Base-by-base conservation (phyloP, 2,113 vertebrate species). In the Triplophysa siluroides region DNA sequence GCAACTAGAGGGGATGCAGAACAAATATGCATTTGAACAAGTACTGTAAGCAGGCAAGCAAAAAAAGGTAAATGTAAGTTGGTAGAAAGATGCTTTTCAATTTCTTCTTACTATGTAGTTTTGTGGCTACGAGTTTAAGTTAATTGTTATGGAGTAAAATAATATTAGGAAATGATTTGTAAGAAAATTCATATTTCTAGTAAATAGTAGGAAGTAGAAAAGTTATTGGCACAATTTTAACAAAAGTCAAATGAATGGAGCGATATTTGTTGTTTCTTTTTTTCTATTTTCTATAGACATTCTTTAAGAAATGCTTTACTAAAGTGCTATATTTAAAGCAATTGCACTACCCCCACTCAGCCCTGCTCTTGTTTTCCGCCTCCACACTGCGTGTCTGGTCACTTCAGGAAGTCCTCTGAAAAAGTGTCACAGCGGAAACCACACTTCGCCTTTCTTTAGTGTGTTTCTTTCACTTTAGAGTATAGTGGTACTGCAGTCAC, bases 391-490 rank as follows among this genome's bases (percentile, higher is more conserved):
- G 84, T 85, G 81, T 69, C 83, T 85, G 93, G 92, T 92, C 88
- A 94, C 85, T 92, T 88, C 92, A 94, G 92, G 92, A 94, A 93
- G 92, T 90, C 70, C 83, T 86, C 78, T 83, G 86, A 79, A 87
- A 87, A 81, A 87, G 83, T 79, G 77, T 77, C 82, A 87, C 60
- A 87, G 79, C 87, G 91, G 91, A 94, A 95, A 93, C 92, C 92
- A 86, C 91, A 90, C 16, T 38, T 33, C 64, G 67, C 72, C 24
- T 56, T 61, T 73, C 58, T 84, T 52, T 80, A 82, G 82, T 70
- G 84, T 65, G 72, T 50, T 29, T 76, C 58, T 71, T 52, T 84
- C 60, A 52, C 61, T 66, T 23, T 58, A 75, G 58, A 61, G 50
- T 23, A n/a, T n/a, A 24, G 68, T 70, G 47, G 43, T 4, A 21